Conservation (phyloP, 1,140 invertebrate genomes). For the Drosophila kepulauana region DNA sequence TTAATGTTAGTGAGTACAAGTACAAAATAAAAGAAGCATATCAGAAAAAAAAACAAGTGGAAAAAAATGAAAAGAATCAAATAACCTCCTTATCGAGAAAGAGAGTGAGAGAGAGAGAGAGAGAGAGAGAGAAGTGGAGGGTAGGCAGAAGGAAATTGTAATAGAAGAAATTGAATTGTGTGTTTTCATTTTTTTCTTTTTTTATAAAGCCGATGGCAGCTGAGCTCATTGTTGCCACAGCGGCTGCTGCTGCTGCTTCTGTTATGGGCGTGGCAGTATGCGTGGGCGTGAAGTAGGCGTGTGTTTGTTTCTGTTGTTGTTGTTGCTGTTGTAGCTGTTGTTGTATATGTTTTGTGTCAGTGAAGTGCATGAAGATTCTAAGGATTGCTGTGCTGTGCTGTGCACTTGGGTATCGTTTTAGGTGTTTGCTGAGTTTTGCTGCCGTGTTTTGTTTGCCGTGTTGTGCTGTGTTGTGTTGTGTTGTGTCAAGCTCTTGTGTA, state of each 20-base stretch:
- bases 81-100: constrained; percentile 21
- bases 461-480: constrained; percentile 33
- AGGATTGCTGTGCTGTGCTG: constrained; percentile 58
- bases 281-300: constrained; percentile 17
- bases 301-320: constrained; percentile 8
- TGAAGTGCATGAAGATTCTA: constrained; percentile 52
- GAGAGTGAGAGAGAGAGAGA: constrained; percentile 12
- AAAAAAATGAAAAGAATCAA: constrained; percentile 25
- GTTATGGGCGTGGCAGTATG: constrained; percentile 16
- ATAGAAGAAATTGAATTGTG: constrained; percentile 81
- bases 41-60: constrained; percentile 16
- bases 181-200: constrained; percentile 50
- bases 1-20: constrained; percentile 26
- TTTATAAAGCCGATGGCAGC: constrained; percentile 64
- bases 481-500: constrained; percentile 62
- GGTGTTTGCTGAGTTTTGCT: constrained; percentile 50
- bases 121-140: not conserved
- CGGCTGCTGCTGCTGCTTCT: constrained; percentile 12
- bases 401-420: constrained; percentile 73
- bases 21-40: constrained; percentile 25
- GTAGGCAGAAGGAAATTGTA: constrained; percentile 70
- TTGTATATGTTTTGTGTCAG: constrained; percentile 19
- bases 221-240: constrained; percentile 57
- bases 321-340: constrained; percentile 37
- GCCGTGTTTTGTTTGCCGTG: constrained; percentile 2